Percentiles rank a stretch among this genome's conserved stretches.
These are phyloP conservation scores for Scomber scombrus DNA, from an alignment of 2,113 vertebrate genomes.

Conservation along the genomic window DNA sequence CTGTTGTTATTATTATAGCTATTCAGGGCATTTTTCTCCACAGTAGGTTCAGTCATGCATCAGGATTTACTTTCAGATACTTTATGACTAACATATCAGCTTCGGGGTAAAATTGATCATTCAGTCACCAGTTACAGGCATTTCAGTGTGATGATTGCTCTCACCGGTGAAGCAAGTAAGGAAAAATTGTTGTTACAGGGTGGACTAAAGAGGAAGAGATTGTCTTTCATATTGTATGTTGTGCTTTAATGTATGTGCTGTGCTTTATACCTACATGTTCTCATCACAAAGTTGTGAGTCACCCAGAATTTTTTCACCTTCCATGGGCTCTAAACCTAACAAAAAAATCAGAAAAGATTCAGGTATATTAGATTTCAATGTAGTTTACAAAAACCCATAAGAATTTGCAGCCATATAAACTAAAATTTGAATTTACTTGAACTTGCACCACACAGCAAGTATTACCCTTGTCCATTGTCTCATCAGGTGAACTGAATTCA, in stretches of 20 bases:
- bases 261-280: not conserved
- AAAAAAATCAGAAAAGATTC: not conserved
- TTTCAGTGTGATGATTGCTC: not conserved
- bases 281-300: not conserved
- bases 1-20: not conserved
- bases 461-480: not conserved
- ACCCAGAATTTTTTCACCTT: not conserved
- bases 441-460: not conserved
- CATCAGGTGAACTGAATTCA: conserved; percentile 4
- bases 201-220: not conserved
- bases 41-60: not conserved
- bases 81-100: not conserved
- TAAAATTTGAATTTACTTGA: not conserved
- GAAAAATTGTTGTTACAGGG: not conserved
- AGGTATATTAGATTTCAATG: not conserved
- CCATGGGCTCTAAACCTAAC: not conserved
- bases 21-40: not conserved
- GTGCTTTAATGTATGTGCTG: conserved; percentile 7
- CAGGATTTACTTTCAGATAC: not conserved
- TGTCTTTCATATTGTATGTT: not conserved
- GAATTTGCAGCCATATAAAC: no score
- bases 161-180: not conserved
- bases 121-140: not conserved
- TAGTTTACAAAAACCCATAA: not conserved
- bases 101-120: not conserved